phyloP scores from a whole-genome alignment of 1,140 invertebrate species.

The Calephelis nemesis region DNA sequence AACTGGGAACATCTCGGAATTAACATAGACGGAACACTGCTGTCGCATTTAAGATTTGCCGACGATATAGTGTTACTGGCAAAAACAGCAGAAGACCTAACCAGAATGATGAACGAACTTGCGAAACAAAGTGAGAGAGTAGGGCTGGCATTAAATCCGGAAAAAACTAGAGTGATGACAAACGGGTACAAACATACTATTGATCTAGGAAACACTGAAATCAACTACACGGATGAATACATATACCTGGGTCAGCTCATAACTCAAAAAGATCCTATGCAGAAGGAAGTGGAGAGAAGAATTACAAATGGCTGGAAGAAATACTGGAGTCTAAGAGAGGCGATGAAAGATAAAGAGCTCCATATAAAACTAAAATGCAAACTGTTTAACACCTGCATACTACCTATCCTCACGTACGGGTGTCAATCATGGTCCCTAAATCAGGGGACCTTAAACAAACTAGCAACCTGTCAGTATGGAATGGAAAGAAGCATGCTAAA shows the following conservation, averaged over 20 bases:
- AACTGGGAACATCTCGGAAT: conserved; percentile 32
- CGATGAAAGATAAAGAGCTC: too few relatives aligned
- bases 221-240: conserved; percentile 23
- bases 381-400: too few relatives aligned
- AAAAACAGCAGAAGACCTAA: conserved; percentile 32
- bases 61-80: conserved; percentile 37
- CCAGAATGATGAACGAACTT: conserved; percentile 33
- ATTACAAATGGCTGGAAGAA: too few relatives aligned
- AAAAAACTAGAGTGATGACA: conserved; percentile 40
- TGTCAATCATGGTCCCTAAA: too few relatives aligned
- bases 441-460: too few relatives aligned
- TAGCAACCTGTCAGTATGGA: too few relatives aligned
- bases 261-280: conserved; percentile 26
- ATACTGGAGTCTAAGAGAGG: too few relatives aligned
- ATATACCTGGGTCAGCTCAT: conserved; percentile 38
- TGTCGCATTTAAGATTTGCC: conserved; percentile 38
- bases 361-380: too few relatives aligned
- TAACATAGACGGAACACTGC: background rate
- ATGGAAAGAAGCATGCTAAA: too few relatives aligned
- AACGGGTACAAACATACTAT: conserved; percentile 32
- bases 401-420: too few relatives aligned
- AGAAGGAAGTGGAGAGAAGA: too few relatives aligned
- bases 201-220: conserved; percentile 28
- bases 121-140: conserved; percentile 34
- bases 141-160: conserved; percentile 34